A percentile compares a stretch with the other conserved stretches of the same genome.
Evolutionary conservation across 2,797 vertebrate species (phyloP).

Genomic region (Leptatherina wallacei): DNA sequence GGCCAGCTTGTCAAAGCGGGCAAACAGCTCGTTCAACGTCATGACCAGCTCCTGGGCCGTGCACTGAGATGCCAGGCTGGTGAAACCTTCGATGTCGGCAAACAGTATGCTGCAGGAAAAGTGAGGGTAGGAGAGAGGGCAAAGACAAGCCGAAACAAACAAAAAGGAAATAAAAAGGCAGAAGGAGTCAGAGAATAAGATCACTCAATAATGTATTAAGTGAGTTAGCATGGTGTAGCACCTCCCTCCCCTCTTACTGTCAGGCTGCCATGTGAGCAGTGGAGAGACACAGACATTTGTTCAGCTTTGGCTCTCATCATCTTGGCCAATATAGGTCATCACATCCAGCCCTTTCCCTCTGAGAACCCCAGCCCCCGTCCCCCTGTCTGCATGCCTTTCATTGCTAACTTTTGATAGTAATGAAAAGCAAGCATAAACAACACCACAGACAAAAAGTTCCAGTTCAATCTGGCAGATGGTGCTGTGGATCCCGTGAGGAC

Average conservation of each 20-base stretch:
- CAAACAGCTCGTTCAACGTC: slow-evolving; percentile 86
- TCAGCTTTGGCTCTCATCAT: slow-evolving; percentile 65
- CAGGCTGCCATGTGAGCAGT: slow-evolving; percentile 43
- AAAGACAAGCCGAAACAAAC: slow-evolving; percentile 21
- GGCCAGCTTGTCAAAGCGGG: slow-evolving; percentile 86
- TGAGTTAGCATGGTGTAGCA: slow-evolving; percentile 33
- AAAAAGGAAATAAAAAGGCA: slow-evolving; percentile 17
- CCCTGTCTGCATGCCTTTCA: slow-evolving; percentile 70
- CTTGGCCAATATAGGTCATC: slow-evolving; percentile 72
- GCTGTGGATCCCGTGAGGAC: slow-evolving; percentile 46
- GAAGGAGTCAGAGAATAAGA: slow-evolving; percentile 47
- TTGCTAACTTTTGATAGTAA: slow-evolving; percentile 73
- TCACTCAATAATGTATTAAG: slow-evolving; percentile 45
- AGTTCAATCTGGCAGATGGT: slow-evolving; percentile 51
- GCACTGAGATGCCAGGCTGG: slow-evolving; percentile 86
- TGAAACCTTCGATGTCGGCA: slow-evolving; percentile 87
- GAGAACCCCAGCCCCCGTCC: slow-evolving; percentile 46
- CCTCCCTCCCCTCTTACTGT: slow-evolving; percentile 37
- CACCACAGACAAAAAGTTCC: slow-evolving; percentile 32
- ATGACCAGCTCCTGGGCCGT: slow-evolving; percentile 87
- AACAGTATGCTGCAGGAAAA: slow-evolving; percentile 81
- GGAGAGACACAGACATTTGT: slow-evolving; percentile 52
- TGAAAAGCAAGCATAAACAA: slow-evolving; percentile 60
- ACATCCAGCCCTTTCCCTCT: slow-evolving; percentile 60
- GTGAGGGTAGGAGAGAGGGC: background rate